Evolutionary conservation across 2,888 invertebrate genomes (phyloP), one percentile per base, ranked within the genome.

Genomic region (Polyommatus iphigenia): DNA sequence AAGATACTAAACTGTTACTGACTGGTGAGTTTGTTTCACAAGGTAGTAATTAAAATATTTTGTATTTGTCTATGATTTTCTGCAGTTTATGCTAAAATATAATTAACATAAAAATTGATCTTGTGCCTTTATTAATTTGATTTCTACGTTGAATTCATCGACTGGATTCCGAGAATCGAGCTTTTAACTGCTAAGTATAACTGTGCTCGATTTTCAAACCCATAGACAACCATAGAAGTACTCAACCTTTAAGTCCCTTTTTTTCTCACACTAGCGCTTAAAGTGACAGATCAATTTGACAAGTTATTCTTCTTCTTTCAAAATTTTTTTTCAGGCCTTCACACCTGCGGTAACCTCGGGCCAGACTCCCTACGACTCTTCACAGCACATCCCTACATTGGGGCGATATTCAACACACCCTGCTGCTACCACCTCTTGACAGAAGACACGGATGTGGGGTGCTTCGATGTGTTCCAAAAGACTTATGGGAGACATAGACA

Each of bases 351-450:
- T 0, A 96, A 97, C 90, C 91, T 99, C 7, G 96, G 97, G 0
- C 93, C 97, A 1, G 95, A 96, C 15, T 96, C 96, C 67, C 90
- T 98, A 0, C 95, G 95, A 80, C 93, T 97, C 18, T 98, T 98
- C 86, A 86, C 92, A 4, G 83, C 89, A 0, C 95, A 95, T 79
- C 78, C 90, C 0, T 86, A 94, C 41, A 94, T 96, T 0, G 93
- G 91, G 79, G 94, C 95, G 0, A 86, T 98, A 0, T 96, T 97
- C 84, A 97, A 97, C 85, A 97, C 99, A 59, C 98, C 98, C 0
- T 99, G 99, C 87, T 99, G 99, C 87, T 98, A 98, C 90, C 98
- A 99, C 89, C 94, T 97, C 1, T 89, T 99, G 29, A 95, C 94
- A 0, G 97, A 97, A 80, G 84, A 77, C 32, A 82, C 84, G 72